Percentiles rank a stretch among this genome's conserved stretches.
phyloP scores from a whole-genome alignment of 2,888 invertebrate genomes.

The Apodemia hepburni region DNA sequence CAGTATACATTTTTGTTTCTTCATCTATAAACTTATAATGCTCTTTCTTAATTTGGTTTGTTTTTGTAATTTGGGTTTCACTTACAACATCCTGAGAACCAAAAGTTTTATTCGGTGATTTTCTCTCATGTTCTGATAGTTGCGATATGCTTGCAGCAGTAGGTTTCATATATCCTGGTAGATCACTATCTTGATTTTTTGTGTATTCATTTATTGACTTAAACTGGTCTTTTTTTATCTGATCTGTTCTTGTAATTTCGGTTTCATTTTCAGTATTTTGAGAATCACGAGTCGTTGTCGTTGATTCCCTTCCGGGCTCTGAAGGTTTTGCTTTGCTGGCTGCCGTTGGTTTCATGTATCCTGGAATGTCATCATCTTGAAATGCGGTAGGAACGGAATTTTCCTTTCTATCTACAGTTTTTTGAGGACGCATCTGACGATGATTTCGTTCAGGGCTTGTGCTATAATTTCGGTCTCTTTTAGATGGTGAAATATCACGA shows the following conservation, averaged over 20 bases:
- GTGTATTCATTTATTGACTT: constrained; percentile 66
- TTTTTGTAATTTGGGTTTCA: constrained; percentile 24
- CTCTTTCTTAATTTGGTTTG: constrained; percentile 46
- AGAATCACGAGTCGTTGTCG: constrained; percentile 18
- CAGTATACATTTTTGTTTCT: constrained; percentile 61
- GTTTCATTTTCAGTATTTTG: constrained; percentile 19
- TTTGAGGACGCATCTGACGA: constrained; percentile 5
- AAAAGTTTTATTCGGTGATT: constrained; percentile 32
- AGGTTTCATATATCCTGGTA: constrained; percentile 54
- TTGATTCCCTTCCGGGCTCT: constrained; percentile 35
- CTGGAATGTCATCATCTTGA: constrained; percentile 41
- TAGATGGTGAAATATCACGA: constrained; percentile 19
- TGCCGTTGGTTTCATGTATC: constrained; percentile 52
- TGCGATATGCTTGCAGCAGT: constrained; percentile 42
- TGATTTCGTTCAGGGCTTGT: constrained; percentile 35
- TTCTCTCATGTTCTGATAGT: constrained; percentile 27
- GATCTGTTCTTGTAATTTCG: constrained; percentile 30
- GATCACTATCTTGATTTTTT: constrained; percentile 43
- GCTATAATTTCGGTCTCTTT: constrained; percentile 39
- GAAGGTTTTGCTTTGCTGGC: constrained; percentile 36
- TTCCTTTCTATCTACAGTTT: constrained; percentile 22
- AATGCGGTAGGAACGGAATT: constrained; percentile 25
- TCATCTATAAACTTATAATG: constrained; percentile 64
- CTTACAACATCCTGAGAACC: background rate
- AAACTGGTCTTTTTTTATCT: constrained; percentile 53